A percentile compares a stretch with the other conserved stretches of the same genome.
Conservation (phyloP, 2,888 invertebrate genomes). For the Drosophila borborema region DNA sequence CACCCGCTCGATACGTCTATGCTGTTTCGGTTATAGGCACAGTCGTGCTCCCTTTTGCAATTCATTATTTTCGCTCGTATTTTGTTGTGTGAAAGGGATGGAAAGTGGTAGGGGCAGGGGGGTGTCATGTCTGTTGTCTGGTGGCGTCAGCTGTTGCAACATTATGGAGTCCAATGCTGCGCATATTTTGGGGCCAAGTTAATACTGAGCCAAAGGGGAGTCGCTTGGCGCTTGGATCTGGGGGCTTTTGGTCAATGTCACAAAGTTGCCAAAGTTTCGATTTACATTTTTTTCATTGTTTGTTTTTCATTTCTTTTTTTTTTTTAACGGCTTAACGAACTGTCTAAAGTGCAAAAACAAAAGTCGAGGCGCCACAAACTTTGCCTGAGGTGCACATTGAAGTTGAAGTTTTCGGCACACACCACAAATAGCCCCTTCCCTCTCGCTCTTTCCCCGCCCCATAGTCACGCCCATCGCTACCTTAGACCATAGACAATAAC, state of each 20-base stretch:
- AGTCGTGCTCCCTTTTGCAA: constrained; percentile 18
- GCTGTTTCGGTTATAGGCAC: background rate
- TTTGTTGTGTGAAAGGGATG: background rate
- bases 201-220: constrained; percentile 14
- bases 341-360: constrained; percentile 45
- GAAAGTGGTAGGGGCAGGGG: background rate
- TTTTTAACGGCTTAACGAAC: constrained; percentile 41
- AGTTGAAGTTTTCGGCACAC: background rate
- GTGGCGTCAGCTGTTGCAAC: constrained; percentile 70
- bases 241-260: constrained; percentile 58
- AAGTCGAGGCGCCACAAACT: constrained; percentile 58
- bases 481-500: constrained; percentile 62
- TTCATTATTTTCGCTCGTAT: constrained; percentile 45
- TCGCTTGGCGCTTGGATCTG: background rate
- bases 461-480: background rate
- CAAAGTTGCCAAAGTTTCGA: constrained; percentile 64
- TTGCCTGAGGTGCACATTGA: constrained; percentile 34
- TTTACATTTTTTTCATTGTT: constrained; percentile 31
- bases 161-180: constrained; percentile 57
- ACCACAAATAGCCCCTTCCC: background rate
- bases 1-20: background rate
- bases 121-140: constrained; percentile 27
- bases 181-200: constrained; percentile 43
- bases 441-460: background rate
- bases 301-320: background rate